Evolutionary conservation across 2,888 invertebrate species (phyloP), one percentile per base, ranked within the genome.

Genomic region (Fragum fragum): DNA sequence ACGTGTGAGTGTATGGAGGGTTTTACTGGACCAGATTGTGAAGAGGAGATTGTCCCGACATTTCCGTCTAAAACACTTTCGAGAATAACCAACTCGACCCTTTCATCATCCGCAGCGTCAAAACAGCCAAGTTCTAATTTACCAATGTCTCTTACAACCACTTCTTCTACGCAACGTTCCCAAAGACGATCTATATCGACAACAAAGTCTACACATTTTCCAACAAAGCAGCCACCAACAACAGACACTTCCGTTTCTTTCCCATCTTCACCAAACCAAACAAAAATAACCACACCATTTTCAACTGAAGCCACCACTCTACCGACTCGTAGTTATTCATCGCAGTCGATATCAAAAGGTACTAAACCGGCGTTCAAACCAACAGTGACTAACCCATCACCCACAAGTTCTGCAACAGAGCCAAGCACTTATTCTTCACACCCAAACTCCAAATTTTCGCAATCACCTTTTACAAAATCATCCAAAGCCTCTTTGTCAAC

Each of bases 1-100:
- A 29, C n/a, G 32, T 61, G 61, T 32, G 26, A 73, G 28, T 85
- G 85, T 52, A 18, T 42, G 21, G 23, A n/a, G n/a, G 81, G 79
- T 0, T 85, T 42, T 66, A 26, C 42, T 1, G 66, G 66, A n/a
- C 21, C 32, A 3, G 26, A 21, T 5, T 66, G 66, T 21, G 21
- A 21, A 26, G 57, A 61, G 32, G n/a, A 18, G 32, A 26, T 23
- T 18, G 18, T 61, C 6, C 28, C 66, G 23, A 42, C 66, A 42
- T 39, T 66, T 42, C 23, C 23, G 11, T 26, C 21, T 42, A 42
- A 21, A 42, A 42, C 39, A 39, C 21, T 23, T 21, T 9, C 42
- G 21, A 21, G 3, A 21, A 42, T 23, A 14, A 66, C 23, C 0
- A 66, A 66, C 6, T 14, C 32, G 18, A 16, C 39, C 39, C 23